Percentiles rank a stretch among this genome's conserved stretches.
Evolutionary conservation across 2,888 invertebrate species (phyloP).

Genomic region (Himalopsyche anomala): DNA sequence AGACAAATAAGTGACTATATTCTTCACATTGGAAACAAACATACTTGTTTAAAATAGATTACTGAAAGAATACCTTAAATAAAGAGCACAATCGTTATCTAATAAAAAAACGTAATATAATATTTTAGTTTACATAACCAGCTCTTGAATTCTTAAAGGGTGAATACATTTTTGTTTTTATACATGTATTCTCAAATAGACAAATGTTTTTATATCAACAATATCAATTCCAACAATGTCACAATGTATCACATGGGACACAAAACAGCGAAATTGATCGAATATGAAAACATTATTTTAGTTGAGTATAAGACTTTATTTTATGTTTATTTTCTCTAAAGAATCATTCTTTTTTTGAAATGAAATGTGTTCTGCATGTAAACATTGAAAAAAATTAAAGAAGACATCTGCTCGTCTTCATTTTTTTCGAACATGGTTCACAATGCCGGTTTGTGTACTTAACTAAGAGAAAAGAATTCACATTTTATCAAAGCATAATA

Average conservation of each 20-base stretch:
- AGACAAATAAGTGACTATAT: no score
- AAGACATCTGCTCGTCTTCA: background rate
- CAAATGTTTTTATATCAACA: background rate
- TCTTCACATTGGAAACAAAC: no score
- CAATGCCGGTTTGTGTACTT: background rate
- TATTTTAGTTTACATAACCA: no score
- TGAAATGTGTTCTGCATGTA: background rate
- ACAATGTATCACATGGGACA: slow-evolving; percentile 8
- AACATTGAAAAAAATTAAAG: background rate
- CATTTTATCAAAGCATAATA: no score
- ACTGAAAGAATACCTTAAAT: no score
- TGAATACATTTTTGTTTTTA: no score
- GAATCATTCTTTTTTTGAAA: background rate
- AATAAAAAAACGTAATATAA: no score
- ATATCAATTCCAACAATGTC: slow-evolving; percentile 8
- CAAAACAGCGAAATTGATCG: background rate
- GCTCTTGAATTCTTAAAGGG: no score
- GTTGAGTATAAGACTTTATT: background rate
- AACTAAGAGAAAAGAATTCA: background rate
- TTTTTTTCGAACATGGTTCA: background rate
- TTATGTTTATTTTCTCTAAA: background rate
- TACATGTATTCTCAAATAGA: background rate
- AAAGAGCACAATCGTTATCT: no score
- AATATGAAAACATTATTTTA: background rate
- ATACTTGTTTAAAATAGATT: no score